phyloP scores from a whole-genome alignment of 2,888 invertebrate genomes.

The Torymus auratus region DNA sequence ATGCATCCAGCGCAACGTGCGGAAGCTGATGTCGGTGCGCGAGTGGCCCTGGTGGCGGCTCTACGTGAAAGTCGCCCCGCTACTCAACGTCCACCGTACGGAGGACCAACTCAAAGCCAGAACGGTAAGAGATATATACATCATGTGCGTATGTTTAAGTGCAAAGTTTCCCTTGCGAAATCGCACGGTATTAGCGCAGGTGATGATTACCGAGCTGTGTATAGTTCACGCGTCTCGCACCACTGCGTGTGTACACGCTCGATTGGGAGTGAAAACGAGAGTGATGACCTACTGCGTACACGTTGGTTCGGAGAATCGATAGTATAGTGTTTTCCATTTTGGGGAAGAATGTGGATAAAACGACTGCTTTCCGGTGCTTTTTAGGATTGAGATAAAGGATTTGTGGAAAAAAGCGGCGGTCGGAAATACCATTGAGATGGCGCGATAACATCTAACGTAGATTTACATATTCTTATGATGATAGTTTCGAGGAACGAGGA shows the following conservation, averaged over 20 bases:
- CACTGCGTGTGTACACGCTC: too few species aligned
- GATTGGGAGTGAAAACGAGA: background rate
- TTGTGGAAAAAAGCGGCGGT: background rate
- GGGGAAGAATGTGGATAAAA: too few species aligned
- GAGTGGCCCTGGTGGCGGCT: slow-evolving; percentile 99
- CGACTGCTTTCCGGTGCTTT: too few species aligned
- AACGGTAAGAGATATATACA: slow-evolving; percentile 81
- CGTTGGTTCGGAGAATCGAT: too few species aligned
- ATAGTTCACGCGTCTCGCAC: too few species aligned
- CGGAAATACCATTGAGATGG: slow-evolving; percentile 1
- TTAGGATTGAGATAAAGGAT: background rate
- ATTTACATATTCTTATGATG: too few species aligned
- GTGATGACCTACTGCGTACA: too few species aligned
- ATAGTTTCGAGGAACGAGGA: too few species aligned
- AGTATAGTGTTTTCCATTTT: too few species aligned
- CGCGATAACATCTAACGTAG: too few species aligned
- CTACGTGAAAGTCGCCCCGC: slow-evolving; percentile 92
- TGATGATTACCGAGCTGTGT: too few species aligned
- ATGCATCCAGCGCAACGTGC: slow-evolving; percentile 96
- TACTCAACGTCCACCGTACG: slow-evolving; percentile 94
- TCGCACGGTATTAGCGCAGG: background rate
- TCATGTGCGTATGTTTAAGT: background rate
- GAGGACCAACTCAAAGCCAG: slow-evolving; percentile 93
- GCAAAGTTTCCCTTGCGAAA: background rate
- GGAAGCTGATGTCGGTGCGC: slow-evolving; percentile 92